Evolutionary conservation across 2,888 invertebrate species (phyloP).

Genomic region (Agrotis segetum): DNA sequence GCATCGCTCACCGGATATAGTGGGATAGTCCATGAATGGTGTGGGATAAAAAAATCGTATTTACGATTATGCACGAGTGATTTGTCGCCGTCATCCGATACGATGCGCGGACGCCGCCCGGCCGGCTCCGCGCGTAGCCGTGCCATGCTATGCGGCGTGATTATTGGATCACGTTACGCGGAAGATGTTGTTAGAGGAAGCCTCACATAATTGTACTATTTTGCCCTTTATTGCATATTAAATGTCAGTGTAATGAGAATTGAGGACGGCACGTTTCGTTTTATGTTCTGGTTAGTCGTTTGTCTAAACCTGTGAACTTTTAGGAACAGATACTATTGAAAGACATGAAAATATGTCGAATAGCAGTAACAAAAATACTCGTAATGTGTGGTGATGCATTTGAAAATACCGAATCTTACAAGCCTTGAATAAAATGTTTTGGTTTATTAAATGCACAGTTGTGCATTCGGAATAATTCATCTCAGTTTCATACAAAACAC

Average conservation of each 20-base stretch:
- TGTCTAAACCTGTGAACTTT: background rate
- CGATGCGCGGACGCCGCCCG: constrained; percentile 74
- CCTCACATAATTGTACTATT: constrained; percentile 61
- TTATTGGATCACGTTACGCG: constrained; percentile 86
- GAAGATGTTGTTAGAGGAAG: constrained; percentile 76
- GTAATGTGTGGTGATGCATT: background rate
- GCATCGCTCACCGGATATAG: constrained; percentile 85
- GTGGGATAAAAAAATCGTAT: constrained; percentile 83
- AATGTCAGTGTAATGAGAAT: constrained; percentile 49
- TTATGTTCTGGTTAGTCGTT: background rate
- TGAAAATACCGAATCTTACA: background rate
- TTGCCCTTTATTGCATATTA: constrained; percentile 60
- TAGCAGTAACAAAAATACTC: background rate
- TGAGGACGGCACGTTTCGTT: constrained; percentile 19
- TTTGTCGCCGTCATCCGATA: constrained; percentile 88
- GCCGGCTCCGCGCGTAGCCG: constrained; percentile 66
- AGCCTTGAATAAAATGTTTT: constrained; percentile 25
- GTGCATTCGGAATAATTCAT: constrained; percentile 53
- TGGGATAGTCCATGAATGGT: constrained; percentile 80
- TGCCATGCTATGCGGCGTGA: constrained; percentile 62
- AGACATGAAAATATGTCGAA: background rate
- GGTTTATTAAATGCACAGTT: constrained; percentile 33
- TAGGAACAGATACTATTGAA: background rate
- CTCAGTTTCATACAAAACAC: constrained; percentile 58
- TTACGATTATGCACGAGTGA: constrained; percentile 90